A percentile compares a stretch with the other conserved stretches of the same genome.
These are phyloP conservation scores for Watsonalla cultraria DNA, from an alignment of 2,888 invertebrate species.

Conservation along the genomic window DNA sequence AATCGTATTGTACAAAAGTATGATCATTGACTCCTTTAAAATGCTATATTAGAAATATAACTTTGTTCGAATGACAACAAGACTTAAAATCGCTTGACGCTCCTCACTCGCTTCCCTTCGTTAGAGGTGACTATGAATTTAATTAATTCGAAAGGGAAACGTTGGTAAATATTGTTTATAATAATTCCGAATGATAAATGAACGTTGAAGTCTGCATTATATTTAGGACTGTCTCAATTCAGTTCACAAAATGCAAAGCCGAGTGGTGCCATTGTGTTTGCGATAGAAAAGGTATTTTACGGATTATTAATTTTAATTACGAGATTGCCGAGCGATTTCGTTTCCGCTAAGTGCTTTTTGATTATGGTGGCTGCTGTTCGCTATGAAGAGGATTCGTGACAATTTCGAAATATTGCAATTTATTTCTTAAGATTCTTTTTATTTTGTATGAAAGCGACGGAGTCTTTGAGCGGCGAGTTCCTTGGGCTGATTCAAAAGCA, in stretches of 20 bases:
- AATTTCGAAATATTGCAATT: neutral
- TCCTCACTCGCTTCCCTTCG: conserved; percentile 19
- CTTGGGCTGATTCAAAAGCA: no score
- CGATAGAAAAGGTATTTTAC: conserved; percentile 15
- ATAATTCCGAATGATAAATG: conserved; percentile 33
- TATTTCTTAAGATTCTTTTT: neutral
- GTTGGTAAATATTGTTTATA: conserved; percentile 41
- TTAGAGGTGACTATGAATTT: conserved; percentile 46
- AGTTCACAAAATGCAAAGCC: conserved; percentile 8
- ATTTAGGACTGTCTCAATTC: conserved; percentile 21
- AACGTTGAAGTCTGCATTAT: conserved; percentile 17
- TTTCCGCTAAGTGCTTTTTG: conserved; percentile 11
- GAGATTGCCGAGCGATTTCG: conserved; percentile 15
- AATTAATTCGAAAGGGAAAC: conserved; percentile 56
- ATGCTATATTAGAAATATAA: neutral
- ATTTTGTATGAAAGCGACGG: no score
- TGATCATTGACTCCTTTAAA: no score
- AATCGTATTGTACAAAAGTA: no score
- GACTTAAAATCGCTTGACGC: conserved; percentile 8
- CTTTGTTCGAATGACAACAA: conserved; percentile 6
- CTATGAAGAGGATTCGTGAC: neutral
- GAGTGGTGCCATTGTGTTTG: conserved; percentile 4
- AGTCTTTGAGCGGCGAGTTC: no score
- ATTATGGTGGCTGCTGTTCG: conserved; percentile 6
- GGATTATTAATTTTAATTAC: conserved; percentile 29